Base-by-base conservation (phyloP, 2,888 invertebrate species). In the Morpho deidamia region DNA sequence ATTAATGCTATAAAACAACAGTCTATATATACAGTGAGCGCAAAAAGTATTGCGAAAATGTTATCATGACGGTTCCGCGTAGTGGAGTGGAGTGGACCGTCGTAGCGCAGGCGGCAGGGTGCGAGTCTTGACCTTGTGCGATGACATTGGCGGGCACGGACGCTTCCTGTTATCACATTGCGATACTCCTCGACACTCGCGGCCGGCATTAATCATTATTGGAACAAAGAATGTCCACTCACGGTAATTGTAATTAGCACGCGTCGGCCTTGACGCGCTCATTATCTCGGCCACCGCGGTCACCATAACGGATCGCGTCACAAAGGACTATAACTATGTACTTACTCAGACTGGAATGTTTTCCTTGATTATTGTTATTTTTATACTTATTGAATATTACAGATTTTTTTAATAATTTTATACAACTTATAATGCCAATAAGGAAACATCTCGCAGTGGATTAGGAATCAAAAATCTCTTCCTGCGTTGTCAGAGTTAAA, bases 141-240 rank as follows among this genome's bases (percentile, higher is more conserved):
- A 65, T 82, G 85, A 84, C 86, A 86, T 86, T 87, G 84, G 77
- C 72, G 77, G 74, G 71, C 77, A 77, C 75, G 81, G 81, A 78
- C 81, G 83, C 81, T 88, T 88, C 87, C 88, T 88, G 86, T 83
- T 87, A 85, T 87, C 88, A 85, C 83, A 79, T 76, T 75, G 76
- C 78, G 79, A 82, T 82, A 80, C 76, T 83, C 77, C 75, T 77
- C 81, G 78, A 72, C 78, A 73, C 76, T 81, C 75, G 79, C 83
- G 79, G 70, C 74, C 76, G 76, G 83, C 82, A 82, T 86, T 88
- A 81, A 84, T 88, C 85, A 85, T 79, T 86, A 86, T 82, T 84
- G 83, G 80, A 89, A 88, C 88, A 89, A 89, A 89, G 88, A 88
- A 83, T 87, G 87, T 85, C 86, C 88, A 88, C 87, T 87, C 84